Evolutionary conservation across 2,113 vertebrate species (phyloP), one percentile per base, ranked within the genome.

Genomic region (Cricetomys ansorgei): DNA sequence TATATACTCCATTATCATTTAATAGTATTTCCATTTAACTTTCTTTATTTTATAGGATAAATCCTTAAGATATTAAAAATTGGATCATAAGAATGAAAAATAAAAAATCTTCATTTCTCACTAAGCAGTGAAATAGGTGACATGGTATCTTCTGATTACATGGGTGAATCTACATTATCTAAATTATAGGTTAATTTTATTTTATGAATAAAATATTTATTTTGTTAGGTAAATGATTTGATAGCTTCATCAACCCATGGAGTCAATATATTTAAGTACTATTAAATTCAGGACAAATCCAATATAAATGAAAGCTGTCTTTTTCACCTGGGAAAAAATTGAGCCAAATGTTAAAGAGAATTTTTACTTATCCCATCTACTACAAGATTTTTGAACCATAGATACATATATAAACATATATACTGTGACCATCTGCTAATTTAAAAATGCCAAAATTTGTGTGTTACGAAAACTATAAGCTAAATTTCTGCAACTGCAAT

Each of bases 191-290:
- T 86, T 91, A 87, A 65, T 70, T 96, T 91, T 69, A 40, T 84
- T 97, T 95, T 94, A 5, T 91, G 21, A 94, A 53, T 89, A 72
- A 29, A 88, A 80, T 88, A 80, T 88, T 94, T 89, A 93, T 87
- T 93, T 94, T 95, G 9, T 45, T 53, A 76, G 67, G 13, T 53
- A 95, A 97, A 72, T 7, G 0, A 64, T 73, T 84, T 64, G 25
- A 87, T 89, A 93, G 59, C 67, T 94, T 91, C 91, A 89, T 53
- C 37, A 92, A 96, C 34, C 21, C 77, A 76, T 85, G 34, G 75
- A 70, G 29, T 92, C 23, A 88, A 94, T 94, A 88, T 94, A 75
- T 59, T 94, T 92, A 92, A 94, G 65, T 0, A 15, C 2, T 50
- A 29, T 80, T 72, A 79, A 94, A 80, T 80, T 4, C 1, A 80